Evolutionary conservation across 2,113 vertebrate genomes (phyloP).

Genomic region (Morone chrysops): DNA sequence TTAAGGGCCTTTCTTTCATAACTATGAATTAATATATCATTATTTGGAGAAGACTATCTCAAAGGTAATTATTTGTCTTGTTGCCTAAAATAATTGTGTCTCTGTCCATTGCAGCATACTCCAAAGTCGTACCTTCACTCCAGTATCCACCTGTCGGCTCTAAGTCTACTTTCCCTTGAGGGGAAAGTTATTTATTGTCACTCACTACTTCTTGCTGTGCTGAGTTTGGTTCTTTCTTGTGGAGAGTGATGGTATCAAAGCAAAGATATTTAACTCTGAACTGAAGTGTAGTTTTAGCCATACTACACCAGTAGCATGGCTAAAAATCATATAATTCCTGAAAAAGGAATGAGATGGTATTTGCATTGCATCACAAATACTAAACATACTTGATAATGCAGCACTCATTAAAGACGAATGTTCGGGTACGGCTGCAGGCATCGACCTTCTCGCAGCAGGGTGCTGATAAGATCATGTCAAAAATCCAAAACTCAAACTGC

Average conservation of each 20-base stretch:
- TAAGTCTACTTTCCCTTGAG: not conserved
- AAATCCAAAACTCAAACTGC: slow-evolving; percentile 11
- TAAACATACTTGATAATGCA: not conserved
- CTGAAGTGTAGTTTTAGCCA: too few relatives aligned
- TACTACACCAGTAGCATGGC: too few relatives aligned
- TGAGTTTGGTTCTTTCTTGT: too few relatives aligned
- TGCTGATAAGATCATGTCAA: slow-evolving; percentile 18
- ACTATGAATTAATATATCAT: not conserved
- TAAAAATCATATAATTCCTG: not conserved
- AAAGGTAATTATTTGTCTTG: not conserved
- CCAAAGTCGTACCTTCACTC: not conserved
- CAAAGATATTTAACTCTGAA: not conserved
- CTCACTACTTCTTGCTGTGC: not conserved
- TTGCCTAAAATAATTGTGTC: not conserved
- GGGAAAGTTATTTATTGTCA: too few relatives aligned
- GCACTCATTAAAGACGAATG: not conserved
- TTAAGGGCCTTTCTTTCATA: not conserved
- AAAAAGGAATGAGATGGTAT: not conserved
- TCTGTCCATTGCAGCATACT: too few relatives aligned
- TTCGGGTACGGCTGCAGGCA: not conserved
- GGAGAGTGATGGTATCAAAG: too few relatives aligned
- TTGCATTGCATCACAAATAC: not conserved
- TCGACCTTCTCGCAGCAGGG: slow-evolving; percentile 10
- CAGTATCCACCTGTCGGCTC: not conserved
- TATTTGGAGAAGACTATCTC: not conserved